Evolutionary conservation across 1,140 invertebrate genomes (phyloP).

Genomic region (Cephus cinctus): DNA sequence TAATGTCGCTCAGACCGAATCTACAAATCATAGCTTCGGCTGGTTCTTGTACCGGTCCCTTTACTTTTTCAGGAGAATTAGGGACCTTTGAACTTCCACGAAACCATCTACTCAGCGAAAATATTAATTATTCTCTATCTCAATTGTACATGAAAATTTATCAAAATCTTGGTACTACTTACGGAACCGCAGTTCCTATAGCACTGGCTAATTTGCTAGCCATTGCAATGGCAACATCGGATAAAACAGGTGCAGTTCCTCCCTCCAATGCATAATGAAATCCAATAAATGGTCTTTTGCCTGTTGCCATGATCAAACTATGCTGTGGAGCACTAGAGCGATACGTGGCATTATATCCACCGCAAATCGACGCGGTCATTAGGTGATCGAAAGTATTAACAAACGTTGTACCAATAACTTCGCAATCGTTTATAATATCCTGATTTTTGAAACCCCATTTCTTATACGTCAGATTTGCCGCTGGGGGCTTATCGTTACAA

Average conservation of each 20-base stretch:
- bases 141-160: constrained; percentile 1
- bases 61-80: constrained; percentile 35
- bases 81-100: constrained; percentile 52
- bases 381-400: constrained; percentile 86
- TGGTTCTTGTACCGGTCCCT: constrained; percentile 54
- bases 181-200: constrained; percentile 75
- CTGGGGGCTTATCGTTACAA: constrained; percentile 61
- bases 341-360: constrained; percentile 74
- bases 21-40: constrained; percentile 68
- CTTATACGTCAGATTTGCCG: constrained; percentile 66
- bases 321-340: constrained; percentile 74
- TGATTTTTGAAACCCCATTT: constrained; percentile 86
- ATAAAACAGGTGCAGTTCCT: constrained; percentile 68
- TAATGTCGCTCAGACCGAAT: constrained; percentile 82
- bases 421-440: constrained; percentile 72
- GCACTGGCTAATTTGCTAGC: constrained; percentile 83
- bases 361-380: constrained; percentile 74
- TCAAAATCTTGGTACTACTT: constrained; percentile 44
- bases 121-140: constrained; percentile 9
- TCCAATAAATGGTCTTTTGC: constrained; percentile 79
- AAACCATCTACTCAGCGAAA: constrained; percentile 50
- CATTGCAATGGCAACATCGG: constrained; percentile 86
- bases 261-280: constrained; percentile 91
- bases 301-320: constrained; percentile 76
- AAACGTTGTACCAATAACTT: constrained; percentile 73